Base-by-base conservation (phyloP, 2,797 vertebrate species). In the Gymnocypris eckloni region DNA sequence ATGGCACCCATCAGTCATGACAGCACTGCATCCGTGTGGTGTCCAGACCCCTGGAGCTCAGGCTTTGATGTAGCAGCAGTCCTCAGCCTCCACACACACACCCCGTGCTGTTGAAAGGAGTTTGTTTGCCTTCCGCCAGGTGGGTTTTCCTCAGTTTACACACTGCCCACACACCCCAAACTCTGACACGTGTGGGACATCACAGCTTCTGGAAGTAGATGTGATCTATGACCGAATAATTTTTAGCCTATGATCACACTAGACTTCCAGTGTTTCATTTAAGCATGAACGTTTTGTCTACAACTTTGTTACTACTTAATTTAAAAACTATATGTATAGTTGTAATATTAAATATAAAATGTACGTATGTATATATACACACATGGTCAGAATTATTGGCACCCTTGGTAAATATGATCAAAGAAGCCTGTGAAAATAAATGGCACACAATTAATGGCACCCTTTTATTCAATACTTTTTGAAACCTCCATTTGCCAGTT, bases 81-180 rank as follows among this genome's bases (percentile, higher is more conserved):
- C 82, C 81, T 89, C 78, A n/a, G 10, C 43, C 18, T 50, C 71
- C 77, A 6, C 69, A 28, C 76, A 67, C 61, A 28, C 61, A 39
- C 64, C 45, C 79, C 22, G 33, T 72, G 15, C 37, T 87, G 86
- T 82, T 87, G 84, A 89, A 61, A 59, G 73, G 33, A 86, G 86
- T 90, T 86, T 90, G 86, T 90, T 89, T 89, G 82, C 72, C 78
- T 89, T 89, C 70, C 39, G 28, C 87, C 87, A 88, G 87, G 87
- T 90, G 89, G 80, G 81, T 83, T 86, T 85, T 70, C 20, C 67
- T 72, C 20, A 86, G 52, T 87, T 90, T 89, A 88, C 82, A 87
- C 75, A 59, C 71, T 37, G 48, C 61, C 45, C 52, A 82, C 81
- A 66, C 83, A 79, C 59, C 37, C 54, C 41, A 67, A 33, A 80